Evolutionary conservation across 2,113 vertebrate genomes (phyloP).

Genomic region (Laterallus jamaicensis): DNA sequence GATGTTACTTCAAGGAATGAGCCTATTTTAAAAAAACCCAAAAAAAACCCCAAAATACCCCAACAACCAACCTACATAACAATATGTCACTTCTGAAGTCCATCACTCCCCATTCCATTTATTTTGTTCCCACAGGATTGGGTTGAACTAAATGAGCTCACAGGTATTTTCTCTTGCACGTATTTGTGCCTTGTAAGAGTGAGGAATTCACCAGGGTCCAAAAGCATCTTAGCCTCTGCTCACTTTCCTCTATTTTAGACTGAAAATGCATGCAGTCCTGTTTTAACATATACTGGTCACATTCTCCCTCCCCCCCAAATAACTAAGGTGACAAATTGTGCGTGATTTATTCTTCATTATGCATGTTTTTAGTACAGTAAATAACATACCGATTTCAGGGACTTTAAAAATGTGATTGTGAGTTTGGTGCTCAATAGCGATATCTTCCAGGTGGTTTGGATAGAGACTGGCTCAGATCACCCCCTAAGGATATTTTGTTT

Average conservation of each 20-base stretch:
- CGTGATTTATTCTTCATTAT: neutral
- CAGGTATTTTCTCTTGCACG: neutral
- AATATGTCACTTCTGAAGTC: neutral
- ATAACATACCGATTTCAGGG: neutral
- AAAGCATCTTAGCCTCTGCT: neutral
- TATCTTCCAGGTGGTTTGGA: neutral
- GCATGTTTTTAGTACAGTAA: neutral
- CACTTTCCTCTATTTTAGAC: neutral
- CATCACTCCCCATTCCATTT: neutral
- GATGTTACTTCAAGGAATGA: neutral
- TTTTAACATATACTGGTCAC: neutral
- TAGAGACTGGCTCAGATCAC: neutral
- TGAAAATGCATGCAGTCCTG: neutral
- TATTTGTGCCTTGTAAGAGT: neutral
- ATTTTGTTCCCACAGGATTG: neutral
- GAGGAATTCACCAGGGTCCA: rapidly evolving
- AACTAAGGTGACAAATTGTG: neutral
- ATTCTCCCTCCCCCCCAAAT: neutral
- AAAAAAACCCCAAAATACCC: too few relatives aligned
- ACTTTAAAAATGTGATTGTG: neutral
- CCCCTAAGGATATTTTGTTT: neutral
- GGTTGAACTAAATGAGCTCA: neutral
- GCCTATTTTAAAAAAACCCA: neutral
- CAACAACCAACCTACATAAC: neutral
- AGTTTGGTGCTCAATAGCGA: neutral